Conservation (phyloP, 2,113 vertebrate species). For the Ctenodactylus gundi region DNA sequence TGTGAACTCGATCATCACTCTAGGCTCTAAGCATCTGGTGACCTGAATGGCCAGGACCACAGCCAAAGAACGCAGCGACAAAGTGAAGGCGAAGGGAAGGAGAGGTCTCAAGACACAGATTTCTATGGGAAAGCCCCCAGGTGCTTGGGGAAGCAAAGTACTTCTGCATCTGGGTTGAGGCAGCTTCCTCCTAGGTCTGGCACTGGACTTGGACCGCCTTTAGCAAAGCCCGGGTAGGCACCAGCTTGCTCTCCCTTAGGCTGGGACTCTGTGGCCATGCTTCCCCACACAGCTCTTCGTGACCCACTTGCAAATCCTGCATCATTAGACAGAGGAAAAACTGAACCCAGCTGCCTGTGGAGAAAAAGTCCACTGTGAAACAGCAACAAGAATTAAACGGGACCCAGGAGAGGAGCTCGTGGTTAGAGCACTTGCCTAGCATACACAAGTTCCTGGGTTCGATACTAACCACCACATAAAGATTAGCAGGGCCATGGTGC, state of each 20-base stretch:
- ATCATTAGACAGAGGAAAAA: background rate
- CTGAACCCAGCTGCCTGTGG: background rate
- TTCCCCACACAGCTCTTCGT: background rate
- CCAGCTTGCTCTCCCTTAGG: background rate
- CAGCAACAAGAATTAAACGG: background rate
- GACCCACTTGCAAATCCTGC: background rate
- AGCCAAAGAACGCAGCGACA: background rate
- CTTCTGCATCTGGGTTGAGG: background rate
- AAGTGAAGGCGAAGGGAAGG: background rate
- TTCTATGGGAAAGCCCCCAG: background rate
- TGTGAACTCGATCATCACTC: background rate
- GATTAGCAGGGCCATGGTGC: too few relatives aligned
- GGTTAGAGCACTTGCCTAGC: too few relatives aligned
- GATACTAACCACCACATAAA: too few relatives aligned
- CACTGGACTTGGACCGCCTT: background rate
- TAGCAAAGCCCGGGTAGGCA: background rate
- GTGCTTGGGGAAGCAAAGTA: background rate
- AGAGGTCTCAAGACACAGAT: background rate
- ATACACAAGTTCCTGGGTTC: too few relatives aligned
- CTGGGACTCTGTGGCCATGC: background rate
- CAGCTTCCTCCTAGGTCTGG: background rate
- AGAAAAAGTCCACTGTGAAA: background rate
- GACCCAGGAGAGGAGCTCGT: too few relatives aligned
- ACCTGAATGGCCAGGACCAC: slow-evolving; percentile 1
- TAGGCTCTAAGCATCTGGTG: background rate